Evolutionary conservation across 92 coral and sea anemone species (phyloP), one percentile per base, ranked within the genome.

Genomic region (Porites evermanni): DNA sequence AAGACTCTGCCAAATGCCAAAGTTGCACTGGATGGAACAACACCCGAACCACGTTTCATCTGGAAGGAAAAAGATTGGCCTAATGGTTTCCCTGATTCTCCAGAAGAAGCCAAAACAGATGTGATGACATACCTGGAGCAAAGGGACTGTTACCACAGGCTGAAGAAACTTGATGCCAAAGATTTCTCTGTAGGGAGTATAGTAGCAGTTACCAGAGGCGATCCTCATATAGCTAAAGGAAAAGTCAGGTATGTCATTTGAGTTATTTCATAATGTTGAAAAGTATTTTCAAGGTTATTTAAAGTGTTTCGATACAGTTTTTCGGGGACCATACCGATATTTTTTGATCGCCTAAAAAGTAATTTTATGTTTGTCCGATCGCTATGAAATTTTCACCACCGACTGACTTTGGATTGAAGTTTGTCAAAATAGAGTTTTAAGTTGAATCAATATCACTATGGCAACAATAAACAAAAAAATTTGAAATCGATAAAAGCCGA

Each of bases 191-290:
- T 97, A 12, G 99, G 99, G 6, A 97, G 99, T 70, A 88, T 84
- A 74, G 95, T 97, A 11, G 99, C 96, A 38, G 99, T 97, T 14
- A 97, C 97, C n/a, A 89, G 98, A 44, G 97, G 98, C 63, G 99
- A 97, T 83, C 90, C 94, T 7, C 89, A 91, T 58, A 89, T 95
- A 19, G 93, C 98, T 8, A 91, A 93, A 85, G 99, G 99, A 24
- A 86, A 89, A 79, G 96, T 95, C 66, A 95, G 95, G 99, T 97
- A n/a, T 38, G 73, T 64, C 50, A 51, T 51, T 70, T 54, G 61
- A 11, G 13, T 11, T 56, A 12, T 14, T 56, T 54, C 4, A 13
- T 54, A 10, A 9, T 56, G 0, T 10, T 11, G 61, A 11, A 56
- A 11, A 11, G 60, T 54, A 10, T 10, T 8, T 10, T 54, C 13